phyloP scores from a whole-genome alignment of 1,140 invertebrate genomes.

The Polypedilum pembai region DNA sequence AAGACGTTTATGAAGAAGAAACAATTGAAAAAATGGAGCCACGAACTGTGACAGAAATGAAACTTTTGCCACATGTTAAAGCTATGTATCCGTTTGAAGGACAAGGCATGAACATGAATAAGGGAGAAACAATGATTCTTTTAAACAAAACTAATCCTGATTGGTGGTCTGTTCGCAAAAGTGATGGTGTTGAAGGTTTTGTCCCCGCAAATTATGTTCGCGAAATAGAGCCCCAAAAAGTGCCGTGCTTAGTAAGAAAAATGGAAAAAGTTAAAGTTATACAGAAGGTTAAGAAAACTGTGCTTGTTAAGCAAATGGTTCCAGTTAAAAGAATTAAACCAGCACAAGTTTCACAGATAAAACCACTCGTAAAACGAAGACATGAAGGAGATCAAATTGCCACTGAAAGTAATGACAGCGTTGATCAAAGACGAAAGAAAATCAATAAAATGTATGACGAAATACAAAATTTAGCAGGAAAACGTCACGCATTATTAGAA shows the following conservation, averaged over 20 bases:
- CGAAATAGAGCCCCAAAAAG: constrained; percentile 82
- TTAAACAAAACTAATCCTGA: constrained; percentile 92
- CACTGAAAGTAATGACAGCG: constrained; percentile 56
- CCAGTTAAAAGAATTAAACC: constrained; percentile 57
- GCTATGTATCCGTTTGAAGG: constrained; percentile 86
- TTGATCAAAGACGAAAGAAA: constrained; percentile 71
- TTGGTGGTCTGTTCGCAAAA: constrained; percentile 96
- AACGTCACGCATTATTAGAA: constrained; percentile 73
- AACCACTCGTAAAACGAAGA: constrained; percentile 45
- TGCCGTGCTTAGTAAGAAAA: constrained; percentile 66
- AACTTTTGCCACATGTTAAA: constrained; percentile 70
- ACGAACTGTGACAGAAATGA: constrained; percentile 74
- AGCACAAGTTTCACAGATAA: constrained; percentile 43
- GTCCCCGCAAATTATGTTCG: constrained; percentile 96
- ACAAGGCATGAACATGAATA: constrained; percentile 86
- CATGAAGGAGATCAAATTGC: constrained; percentile 35
- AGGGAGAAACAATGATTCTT: constrained; percentile 89
- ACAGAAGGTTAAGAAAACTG: constrained; percentile 81
- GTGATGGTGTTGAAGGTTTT: constrained; percentile 87
- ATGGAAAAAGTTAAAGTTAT: constrained; percentile 74
- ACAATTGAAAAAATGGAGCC: constrained; percentile 76
- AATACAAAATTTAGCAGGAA: constrained; percentile 68
- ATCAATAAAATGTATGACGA: constrained; percentile 76
- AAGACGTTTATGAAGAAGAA: constrained; percentile 87
- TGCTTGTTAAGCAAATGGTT: constrained; percentile 77